These are phyloP conservation scores for Ibidorhyncha struthersii DNA, from an alignment of 2,113 vertebrate species.

Conservation along the genomic window DNA sequence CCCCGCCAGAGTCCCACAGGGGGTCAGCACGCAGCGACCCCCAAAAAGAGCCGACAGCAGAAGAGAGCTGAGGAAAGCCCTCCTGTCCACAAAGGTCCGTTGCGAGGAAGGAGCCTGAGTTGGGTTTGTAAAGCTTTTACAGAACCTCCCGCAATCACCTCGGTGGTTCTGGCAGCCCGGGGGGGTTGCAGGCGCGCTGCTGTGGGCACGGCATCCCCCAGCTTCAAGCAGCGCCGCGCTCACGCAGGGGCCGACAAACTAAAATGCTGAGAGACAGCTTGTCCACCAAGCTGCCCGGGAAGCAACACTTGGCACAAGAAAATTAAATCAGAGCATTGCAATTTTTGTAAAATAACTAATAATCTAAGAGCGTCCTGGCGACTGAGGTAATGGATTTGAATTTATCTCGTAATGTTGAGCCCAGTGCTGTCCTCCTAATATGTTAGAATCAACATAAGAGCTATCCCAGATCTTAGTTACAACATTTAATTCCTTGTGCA, in stretches of 20 bases:
- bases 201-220: neutral
- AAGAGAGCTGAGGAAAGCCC: neutral
- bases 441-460: neutral
- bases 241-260: neutral
- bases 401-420: neutral
- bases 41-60: neutral
- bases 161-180: neutral
- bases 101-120: rapidly evolving
- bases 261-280: neutral
- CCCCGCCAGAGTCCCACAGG: neutral
- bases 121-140: neutral
- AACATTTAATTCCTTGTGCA: neutral
- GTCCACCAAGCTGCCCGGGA: neutral
- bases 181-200: rapidly evolving
- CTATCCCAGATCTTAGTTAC: neutral
- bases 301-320: neutral
- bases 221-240: neutral
- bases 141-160: neutral
- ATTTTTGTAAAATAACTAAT: neutral
- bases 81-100: neutral
- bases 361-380: neutral
- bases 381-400: constrained; percentile 35
- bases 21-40: neutral
- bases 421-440: neutral
- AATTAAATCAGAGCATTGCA: neutral